Evolutionary conservation across 2,797 vertebrate species (phyloP).

Genomic region (Lerista edwardsae): DNA sequence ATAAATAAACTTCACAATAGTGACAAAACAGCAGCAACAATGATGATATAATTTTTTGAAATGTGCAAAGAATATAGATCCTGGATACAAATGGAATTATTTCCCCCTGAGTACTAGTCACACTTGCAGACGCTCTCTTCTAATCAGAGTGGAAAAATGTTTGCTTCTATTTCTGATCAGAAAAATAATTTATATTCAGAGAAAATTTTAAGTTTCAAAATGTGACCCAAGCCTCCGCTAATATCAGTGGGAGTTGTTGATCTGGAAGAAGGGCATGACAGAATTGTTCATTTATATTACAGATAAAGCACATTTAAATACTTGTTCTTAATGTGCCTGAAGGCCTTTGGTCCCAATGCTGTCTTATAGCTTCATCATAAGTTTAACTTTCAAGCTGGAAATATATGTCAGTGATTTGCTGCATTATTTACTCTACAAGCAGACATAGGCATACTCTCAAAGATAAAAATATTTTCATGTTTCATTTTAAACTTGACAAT

Average conservation of each 20-base stretch:
- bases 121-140: constrained; percentile 16
- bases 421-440: background rate
- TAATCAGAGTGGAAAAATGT: background rate
- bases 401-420: background rate
- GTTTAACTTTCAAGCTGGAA: constrained; percentile 13
- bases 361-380: background rate
- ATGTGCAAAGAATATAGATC: constrained; percentile 58
- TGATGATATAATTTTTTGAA: background rate
- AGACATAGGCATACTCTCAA: background rate
- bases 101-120: constrained; percentile 28
- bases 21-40: constrained; percentile 39
- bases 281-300: background rate
- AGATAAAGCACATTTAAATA: background rate
- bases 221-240: background rate
- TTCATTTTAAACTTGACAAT: constrained; percentile 11
- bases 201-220: background rate
- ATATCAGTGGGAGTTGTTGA: background rate
- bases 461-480: background rate
- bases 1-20: no score
- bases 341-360: background rate
- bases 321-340: background rate
- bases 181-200: constrained; percentile 13
- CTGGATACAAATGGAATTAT: constrained; percentile 49
- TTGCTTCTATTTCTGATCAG: constrained; percentile 16
- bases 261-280: background rate